These are phyloP conservation scores for Leptoteleia sp. DNA, from an alignment of 1,140 invertebrate species.

Conservation along the genomic window DNA sequence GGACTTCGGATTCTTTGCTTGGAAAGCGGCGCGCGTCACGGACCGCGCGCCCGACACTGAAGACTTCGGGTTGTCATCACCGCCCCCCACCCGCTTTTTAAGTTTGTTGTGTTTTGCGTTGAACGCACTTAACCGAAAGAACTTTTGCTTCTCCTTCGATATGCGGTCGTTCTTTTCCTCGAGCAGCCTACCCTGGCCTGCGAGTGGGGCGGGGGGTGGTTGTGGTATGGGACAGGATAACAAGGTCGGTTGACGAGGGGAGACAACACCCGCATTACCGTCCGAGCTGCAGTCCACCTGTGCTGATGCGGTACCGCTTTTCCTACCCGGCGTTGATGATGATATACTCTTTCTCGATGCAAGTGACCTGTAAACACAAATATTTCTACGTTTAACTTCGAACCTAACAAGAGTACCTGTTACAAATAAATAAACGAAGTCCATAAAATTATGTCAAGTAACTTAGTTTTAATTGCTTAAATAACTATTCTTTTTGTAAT, in stretches of 20 bases:
- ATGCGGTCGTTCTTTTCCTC: conserved; percentile 87
- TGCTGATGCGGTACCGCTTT: conserved; percentile 72
- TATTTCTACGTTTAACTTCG: no score
- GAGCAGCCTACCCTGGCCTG: conserved; percentile 79
- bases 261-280: conserved; percentile 83
- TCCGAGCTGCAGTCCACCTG: conserved; percentile 82
- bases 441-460: no score
- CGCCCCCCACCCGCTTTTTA: conserved; percentile 78
- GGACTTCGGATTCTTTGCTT: conserved; percentile 23
- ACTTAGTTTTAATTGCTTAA: no score
- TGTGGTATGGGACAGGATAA: conserved; percentile 79
- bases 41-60: conserved; percentile 58
- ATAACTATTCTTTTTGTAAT: no score
- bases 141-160: conserved; percentile 92
- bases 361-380: conserved; percentile 72
- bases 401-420: no score
- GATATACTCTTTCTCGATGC: conserved; percentile 74
- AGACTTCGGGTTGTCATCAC: conserved; percentile 59
- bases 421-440: not conserved
- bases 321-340: conserved; percentile 71
- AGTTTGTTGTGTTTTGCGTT: conserved; percentile 82
- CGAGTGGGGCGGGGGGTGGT: conserved; percentile 78
- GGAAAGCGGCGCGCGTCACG: conserved; percentile 41
- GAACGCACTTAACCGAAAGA: conserved; percentile 89
- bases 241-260: conserved; percentile 79